Evolutionary conservation across 2,797 vertebrate genomes (phyloP).

Genomic region (Esox lucius): DNA sequence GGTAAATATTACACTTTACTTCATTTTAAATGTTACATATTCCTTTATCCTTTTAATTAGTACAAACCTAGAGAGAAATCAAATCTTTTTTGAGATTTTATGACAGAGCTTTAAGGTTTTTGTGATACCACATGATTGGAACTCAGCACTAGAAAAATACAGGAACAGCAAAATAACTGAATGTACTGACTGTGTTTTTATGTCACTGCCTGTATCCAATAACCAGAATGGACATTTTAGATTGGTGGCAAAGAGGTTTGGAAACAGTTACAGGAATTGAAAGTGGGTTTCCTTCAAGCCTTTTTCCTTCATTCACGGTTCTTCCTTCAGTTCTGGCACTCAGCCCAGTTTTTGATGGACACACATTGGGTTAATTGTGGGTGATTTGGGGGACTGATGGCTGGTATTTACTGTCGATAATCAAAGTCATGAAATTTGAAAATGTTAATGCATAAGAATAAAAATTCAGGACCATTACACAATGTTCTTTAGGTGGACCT

Average conservation of each 20-base stretch:
- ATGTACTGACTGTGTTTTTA: too few relatives aligned
- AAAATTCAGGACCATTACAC: too few relatives aligned
- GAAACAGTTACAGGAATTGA: background rate
- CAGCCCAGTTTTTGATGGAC: background rate
- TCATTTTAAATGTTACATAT: background rate
- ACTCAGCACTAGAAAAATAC: background rate
- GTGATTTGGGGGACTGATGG: too few relatives aligned
- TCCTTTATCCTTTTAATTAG: background rate
- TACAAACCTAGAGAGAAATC: background rate
- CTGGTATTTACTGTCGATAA: too few relatives aligned
- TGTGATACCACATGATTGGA: background rate
- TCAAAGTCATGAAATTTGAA: too few relatives aligned
- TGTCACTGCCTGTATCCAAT: background rate
- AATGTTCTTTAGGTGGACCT: too few relatives aligned
- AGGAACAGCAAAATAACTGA: background rate
- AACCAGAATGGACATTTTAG: background rate
- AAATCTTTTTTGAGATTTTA: too few relatives aligned
- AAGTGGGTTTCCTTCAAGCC: background rate
- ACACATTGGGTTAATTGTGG: slow-evolving; percentile 6
- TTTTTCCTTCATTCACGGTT: background rate
- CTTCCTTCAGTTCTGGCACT: background rate
- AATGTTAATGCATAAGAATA: too few relatives aligned
- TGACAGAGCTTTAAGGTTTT: too few relatives aligned
- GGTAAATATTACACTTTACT: slow-evolving; percentile 70
- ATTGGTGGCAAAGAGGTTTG: background rate